phyloP scores from a whole-genome alignment of 2,113 vertebrate species.

The Microtus ochrogaster region DNA sequence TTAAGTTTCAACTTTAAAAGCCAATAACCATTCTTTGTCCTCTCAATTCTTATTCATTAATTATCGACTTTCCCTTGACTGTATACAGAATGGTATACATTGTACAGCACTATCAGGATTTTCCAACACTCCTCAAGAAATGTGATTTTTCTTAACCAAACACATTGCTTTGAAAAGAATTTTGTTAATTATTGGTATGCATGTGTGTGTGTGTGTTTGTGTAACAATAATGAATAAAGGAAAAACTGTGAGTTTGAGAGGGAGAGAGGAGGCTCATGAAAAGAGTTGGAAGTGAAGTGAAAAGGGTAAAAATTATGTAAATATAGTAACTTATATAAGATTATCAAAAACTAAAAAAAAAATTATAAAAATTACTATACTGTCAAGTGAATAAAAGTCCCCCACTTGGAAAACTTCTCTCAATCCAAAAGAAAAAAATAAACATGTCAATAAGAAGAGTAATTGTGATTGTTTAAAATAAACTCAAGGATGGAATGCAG shows the following conservation, averaged over 20 bases:
- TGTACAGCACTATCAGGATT: background rate
- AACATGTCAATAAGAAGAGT: background rate
- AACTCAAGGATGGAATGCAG: background rate
- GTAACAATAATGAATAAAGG: background rate
- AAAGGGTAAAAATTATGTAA: background rate
- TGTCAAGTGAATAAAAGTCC: background rate
- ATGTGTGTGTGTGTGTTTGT: background rate
- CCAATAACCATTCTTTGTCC: constrained; percentile 27
- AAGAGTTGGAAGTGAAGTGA: background rate
- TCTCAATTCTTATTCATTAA: background rate
- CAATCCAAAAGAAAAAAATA: background rate
- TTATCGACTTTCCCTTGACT: background rate
- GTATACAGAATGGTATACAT: background rate
- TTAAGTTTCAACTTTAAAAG: constrained; percentile 8
- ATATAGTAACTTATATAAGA: background rate
- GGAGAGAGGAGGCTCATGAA: background rate
- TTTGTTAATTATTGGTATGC: background rate
- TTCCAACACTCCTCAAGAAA: background rate
- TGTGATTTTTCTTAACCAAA: background rate
- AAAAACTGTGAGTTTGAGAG: background rate
- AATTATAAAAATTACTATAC: background rate
- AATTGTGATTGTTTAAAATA: background rate
- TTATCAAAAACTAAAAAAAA: background rate
- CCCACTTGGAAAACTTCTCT: background rate
- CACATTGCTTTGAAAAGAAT: background rate